These are phyloP conservation scores for Pituophis catenifer DNA, from an alignment of 2,113 vertebrate species.

Conservation along the genomic window DNA sequence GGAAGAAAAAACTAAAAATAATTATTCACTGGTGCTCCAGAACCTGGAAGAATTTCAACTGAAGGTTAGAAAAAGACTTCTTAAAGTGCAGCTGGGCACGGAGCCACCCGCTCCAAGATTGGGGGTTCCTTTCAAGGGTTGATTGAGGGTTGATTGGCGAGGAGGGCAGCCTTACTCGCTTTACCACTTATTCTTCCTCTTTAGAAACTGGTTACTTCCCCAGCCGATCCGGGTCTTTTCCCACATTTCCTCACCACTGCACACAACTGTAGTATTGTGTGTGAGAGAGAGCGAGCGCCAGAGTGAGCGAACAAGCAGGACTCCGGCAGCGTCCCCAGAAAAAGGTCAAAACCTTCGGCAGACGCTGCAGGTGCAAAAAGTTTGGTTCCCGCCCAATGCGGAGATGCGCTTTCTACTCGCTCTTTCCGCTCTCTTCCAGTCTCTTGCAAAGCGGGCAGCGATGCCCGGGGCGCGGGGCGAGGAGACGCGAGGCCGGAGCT, in stretches of 20 bases:
- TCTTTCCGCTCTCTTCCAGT: neutral
- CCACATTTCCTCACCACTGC: neutral
- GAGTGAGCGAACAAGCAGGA: neutral
- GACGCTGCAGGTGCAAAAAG: neutral
- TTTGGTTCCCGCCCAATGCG: neutral
- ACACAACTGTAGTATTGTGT: neutral
- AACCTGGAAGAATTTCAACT: neutral
- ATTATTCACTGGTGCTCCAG: neutral
- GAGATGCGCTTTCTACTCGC: neutral
- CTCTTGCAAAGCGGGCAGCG: neutral
- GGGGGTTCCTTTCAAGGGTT: neutral
- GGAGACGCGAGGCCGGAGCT: neutral
- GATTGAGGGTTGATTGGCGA: neutral
- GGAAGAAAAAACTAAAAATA: neutral
- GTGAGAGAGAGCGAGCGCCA: neutral
- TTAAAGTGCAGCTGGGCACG: neutral
- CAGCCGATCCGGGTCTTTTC: neutral
- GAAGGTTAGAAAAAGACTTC: neutral
- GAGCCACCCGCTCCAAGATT: no score
- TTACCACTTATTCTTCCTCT: neutral
- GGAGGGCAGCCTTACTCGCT: neutral
- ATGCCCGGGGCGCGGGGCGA: no score
- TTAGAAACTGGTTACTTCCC: neutral
- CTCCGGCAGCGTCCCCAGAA: neutral
- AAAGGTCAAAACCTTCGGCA: neutral